Evolutionary conservation across 2,888 invertebrate genomes (phyloP).

Genomic region (Polietes domitor): DNA sequence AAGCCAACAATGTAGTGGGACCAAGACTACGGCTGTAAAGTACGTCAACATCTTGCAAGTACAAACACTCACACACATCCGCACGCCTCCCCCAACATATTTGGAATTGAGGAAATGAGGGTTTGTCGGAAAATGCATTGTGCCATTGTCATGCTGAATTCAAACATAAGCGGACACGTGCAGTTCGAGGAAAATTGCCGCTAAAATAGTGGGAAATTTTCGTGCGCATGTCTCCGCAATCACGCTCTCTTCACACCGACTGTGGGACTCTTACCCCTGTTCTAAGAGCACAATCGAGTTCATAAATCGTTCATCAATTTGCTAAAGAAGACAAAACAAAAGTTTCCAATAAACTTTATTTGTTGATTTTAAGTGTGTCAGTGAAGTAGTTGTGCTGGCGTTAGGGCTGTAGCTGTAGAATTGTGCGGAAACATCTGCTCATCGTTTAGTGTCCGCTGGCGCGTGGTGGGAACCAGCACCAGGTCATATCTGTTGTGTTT

Average conservation of each 20-base stretch:
- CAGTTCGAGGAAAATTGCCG: neutral
- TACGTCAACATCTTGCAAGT: neutral
- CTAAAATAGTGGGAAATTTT: slow-evolving; percentile 3
- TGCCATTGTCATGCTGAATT: neutral
- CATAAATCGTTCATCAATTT: neutral
- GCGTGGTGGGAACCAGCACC: no score
- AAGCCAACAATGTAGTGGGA: neutral
- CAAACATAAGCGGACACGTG: slow-evolving; percentile 24
- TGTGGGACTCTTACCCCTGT: neutral
- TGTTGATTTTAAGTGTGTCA: neutral
- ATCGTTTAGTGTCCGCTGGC: no score
- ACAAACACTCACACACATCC: neutral
- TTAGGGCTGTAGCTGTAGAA: no score
- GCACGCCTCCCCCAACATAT: neutral
- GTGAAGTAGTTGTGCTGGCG: neutral
- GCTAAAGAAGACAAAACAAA: neutral
- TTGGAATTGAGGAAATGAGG: neutral
- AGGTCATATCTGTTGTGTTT: no score
- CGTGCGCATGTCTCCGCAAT: slow-evolving; percentile 6
- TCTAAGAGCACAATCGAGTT: neutral
- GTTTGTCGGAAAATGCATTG: neutral
- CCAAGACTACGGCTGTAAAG: slow-evolving; percentile 36
- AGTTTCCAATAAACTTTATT: slow-evolving; percentile 13
- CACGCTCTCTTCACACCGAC: neutral
- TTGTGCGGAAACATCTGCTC: no score